phyloP scores from a whole-genome alignment of 2,797 vertebrate species.

The Crocidura indochinensis region DNA sequence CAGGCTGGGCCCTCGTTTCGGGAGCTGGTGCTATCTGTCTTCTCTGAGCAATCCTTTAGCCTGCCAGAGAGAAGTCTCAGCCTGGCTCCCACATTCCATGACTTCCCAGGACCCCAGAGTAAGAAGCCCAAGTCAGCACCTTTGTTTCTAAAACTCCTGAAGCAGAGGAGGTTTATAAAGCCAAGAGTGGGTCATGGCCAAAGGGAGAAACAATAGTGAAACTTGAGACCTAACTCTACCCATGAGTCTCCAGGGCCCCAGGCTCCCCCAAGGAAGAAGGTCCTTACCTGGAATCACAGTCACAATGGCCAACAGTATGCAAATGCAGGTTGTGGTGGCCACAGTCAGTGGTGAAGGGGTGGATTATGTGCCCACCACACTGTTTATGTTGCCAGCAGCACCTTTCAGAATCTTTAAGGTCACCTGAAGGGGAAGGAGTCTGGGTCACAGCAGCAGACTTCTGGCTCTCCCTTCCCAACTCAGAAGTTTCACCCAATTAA shows the following conservation, averaged over 20 bases:
- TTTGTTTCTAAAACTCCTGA: slow-evolving; percentile 21
- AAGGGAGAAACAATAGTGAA: background rate
- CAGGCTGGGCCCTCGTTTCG: too few species aligned
- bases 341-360: slow-evolving; percentile 94
- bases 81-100: background rate
- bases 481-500: background rate
- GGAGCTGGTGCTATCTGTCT: slow-evolving; percentile 91
- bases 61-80: slow-evolving; percentile 86
- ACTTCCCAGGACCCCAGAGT: slow-evolving; percentile 52
- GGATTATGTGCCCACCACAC: slow-evolving; percentile 94
- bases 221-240: background rate
- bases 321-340: slow-evolving; percentile 95
- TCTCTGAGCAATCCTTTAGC: slow-evolving; percentile 93
- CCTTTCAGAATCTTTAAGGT: slow-evolving; percentile 93
- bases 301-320: slow-evolving; percentile 95
- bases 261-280: background rate
- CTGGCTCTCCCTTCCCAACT: background rate
- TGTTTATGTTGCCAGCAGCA: slow-evolving; percentile 96
- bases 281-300: slow-evolving; percentile 95
- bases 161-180: slow-evolving; percentile 25
- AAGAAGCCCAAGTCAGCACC: slow-evolving; percentile 3
- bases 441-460: background rate
- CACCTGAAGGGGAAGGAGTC: slow-evolving; percentile 88
- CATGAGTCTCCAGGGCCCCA: background rate
- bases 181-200: background rate